Base-by-base conservation (phyloP, 2,113 vertebrate species). In the Thunnus thynnus region DNA sequence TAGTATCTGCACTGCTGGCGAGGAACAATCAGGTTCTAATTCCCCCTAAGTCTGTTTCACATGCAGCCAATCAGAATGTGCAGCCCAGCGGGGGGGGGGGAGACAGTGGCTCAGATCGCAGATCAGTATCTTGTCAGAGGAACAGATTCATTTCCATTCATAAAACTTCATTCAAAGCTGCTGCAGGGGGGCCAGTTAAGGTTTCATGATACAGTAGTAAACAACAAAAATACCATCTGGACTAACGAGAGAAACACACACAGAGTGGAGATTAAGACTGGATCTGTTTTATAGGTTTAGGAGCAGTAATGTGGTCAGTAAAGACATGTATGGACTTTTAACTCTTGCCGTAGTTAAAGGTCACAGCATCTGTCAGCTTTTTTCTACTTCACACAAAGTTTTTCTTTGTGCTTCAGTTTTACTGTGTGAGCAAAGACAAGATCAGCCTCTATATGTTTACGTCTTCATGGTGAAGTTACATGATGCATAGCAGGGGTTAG, bases 11-110 rank as follows among this genome's bases (percentile, higher is more conserved):
- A 50, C 57, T 69, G 55, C 52, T 63, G 54, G 60, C 10, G 16
- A 57, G 63, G 58, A 76, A 66, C 72, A 78, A 81, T 79, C 56
- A 44, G 36, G 46, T 80, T 58, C 22, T 73, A 81, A 78, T 56
- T 72, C 72, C 44, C 55, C 36, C 0, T 67, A 27, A 66, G 48
- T 72, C 76, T 58, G 54, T 54, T 74, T 56, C 10, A 52, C 44
- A 75, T 63, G 13, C 44, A 67, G 65, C n/a, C 62, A 54, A 55
- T 77, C 54, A 52, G 22, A 82, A 9, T 4, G 61, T 18, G 18
- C 13, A 0, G 41, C 61, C 8, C 76, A 3, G 70, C 30, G 3
- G 61, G 3, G 46, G 32, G 32, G 32, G 32, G 32, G 36, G 36
- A 9, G 36, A 41, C 36, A 41, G 36, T 3, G 63, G 54, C 51